Base-by-base conservation (phyloP, 2,888 invertebrate genomes). In the Philopedon plagiatum region DNA sequence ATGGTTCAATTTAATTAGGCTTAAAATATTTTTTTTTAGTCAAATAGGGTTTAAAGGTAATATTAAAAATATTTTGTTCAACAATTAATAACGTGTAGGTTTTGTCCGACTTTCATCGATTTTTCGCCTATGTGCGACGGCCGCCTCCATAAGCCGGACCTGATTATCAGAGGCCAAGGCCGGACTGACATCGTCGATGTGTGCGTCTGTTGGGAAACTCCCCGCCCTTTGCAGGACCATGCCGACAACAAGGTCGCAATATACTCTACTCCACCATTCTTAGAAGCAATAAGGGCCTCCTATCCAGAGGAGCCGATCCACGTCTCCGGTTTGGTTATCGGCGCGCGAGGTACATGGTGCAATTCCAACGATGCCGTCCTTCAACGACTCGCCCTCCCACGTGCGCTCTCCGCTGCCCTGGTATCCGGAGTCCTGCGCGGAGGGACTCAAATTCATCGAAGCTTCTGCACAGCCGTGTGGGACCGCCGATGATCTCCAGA, bases 301-400 rank as follows among this genome's bases (percentile, higher is more conserved):
- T 41, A 60, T 29, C 69, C 73, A 1, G 37, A 51, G 4, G 21
- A 41, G 37, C 0, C 5, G 18, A 34, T 72, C 46, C 5, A 1
- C 21, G 44, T 73, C 23, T 32, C 60, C 11, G 61, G 32, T 13
- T n/a, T 73, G 0, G 51, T 56, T 1, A 4, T 70, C 0, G 73
- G 66, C 1, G 73, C 73, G 2, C n/a, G 65, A 18, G 73, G 73
- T 0, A 65, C 70, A 1, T 73, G 73, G 70, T 70, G 70, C 23
- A 8, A 2, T 7, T 32, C 23, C 0, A 73, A 73, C 34, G 15
- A 69, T 26, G 5, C 2, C 2, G 9, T 66, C n/a, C 11, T 57
- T 0, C 5, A 13, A 0, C 15, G 46, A 8, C 63, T 69, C 2
- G 15, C 23, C 5, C 46, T 70, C 1, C 56, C 41, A 0, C 18